Evolutionary conservation across 1,140 invertebrate species (phyloP).

Genomic region (Philaenus spumarius): DNA sequence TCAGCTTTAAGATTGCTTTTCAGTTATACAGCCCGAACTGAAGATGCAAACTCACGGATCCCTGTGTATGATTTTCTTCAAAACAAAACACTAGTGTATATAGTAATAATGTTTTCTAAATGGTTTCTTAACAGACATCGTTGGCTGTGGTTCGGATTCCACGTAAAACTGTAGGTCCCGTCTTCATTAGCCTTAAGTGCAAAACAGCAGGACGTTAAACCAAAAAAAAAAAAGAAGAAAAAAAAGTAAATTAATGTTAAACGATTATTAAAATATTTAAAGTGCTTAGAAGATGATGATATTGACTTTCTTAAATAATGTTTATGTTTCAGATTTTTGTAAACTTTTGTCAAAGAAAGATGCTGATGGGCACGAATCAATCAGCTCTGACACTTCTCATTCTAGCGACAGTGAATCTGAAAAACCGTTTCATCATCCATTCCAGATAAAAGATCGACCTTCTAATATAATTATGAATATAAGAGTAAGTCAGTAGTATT

Average conservation of each 20-base stretch:
- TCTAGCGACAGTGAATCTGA: constrained; percentile 62
- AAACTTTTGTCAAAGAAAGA: constrained; percentile 82
- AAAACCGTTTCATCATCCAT: constrained; percentile 85
- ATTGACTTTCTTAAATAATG: not conserved
- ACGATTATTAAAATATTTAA: too few relatives aligned
- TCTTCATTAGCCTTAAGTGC: too few relatives aligned
- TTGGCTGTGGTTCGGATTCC: too few relatives aligned
- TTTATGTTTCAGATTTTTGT: constrained; percentile 66
- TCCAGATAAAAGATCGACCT: constrained; percentile 76
- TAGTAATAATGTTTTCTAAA: too few relatives aligned
- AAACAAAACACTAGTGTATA: too few relatives aligned
- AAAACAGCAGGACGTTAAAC: too few relatives aligned
- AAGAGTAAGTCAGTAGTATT: constrained; percentile 49
- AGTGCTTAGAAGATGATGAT: not conserved
- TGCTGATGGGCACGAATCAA: constrained; percentile 61
- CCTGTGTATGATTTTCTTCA: not conserved
- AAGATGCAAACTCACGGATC: not conserved
- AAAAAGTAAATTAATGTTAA: too few relatives aligned
- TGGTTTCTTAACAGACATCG: too few relatives aligned
- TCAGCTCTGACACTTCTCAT: constrained; percentile 59
- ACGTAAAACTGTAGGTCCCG: too few relatives aligned
- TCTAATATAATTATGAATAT: constrained; percentile 86
- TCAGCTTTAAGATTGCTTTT: too few relatives aligned
- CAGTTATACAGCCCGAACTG: too few relatives aligned
- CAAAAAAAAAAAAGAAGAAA: too few relatives aligned